A percentile compares a stretch with the other conserved stretches of the same genome.
Evolutionary conservation across 2,888 invertebrate species (phyloP).

Genomic region (Spicauda simplicius): DNA sequence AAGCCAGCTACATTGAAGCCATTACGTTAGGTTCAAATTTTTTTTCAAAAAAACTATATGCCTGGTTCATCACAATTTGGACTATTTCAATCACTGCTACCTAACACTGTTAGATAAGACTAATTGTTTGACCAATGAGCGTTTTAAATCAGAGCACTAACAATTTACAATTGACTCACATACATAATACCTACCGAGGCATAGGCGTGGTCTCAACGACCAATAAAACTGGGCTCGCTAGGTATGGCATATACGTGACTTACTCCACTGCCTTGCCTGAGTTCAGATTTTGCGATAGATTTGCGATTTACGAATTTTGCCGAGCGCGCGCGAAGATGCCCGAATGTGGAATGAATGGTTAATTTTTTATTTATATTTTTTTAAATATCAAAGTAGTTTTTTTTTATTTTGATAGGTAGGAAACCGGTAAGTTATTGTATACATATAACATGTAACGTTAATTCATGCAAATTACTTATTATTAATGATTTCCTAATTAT

Average conservation of each 20-base stretch:
- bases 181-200: conserved; percentile 39
- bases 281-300: conserved; percentile 24
- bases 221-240: conserved; percentile 54
- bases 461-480: too few species aligned
- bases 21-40: too few species aligned
- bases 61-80: too few species aligned
- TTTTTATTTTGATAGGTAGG: too few species aligned
- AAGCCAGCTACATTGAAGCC: not conserved
- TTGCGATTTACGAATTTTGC: conserved; percentile 6
- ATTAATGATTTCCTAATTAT: too few species aligned
- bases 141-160: not conserved
- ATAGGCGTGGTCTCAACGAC: conserved; percentile 58
- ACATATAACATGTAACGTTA: too few species aligned
- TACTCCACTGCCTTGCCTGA: conserved; percentile 14
- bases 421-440: too few species aligned
- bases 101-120: not conserved
- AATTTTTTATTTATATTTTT: not conserved
- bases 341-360: not conserved
- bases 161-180: conserved; percentile 30
- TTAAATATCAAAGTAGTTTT: too few species aligned
- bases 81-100: not conserved
- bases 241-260: conserved; percentile 35
- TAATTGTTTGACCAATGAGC: conserved; percentile 1
- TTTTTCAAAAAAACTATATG: too few species aligned
- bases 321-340: conserved; percentile 10